phyloP scores from a whole-genome alignment of 2,888 invertebrate genomes.

The Scaptomyza tumidula region DNA sequence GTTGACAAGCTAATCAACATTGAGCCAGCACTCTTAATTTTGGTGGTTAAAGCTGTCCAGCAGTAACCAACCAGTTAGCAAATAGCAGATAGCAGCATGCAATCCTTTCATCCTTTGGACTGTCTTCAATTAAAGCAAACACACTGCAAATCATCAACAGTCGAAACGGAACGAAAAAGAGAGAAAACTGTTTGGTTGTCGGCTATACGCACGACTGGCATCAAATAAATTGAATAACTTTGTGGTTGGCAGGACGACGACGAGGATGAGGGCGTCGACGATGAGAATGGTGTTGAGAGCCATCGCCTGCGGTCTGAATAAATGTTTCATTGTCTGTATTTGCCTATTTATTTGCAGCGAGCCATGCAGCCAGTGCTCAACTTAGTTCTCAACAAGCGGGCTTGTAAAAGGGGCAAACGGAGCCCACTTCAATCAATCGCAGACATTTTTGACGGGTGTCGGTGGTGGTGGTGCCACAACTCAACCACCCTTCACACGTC shows the following conservation, averaged over 20 bases:
- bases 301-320: constrained; percentile 38
- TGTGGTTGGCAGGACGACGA: constrained; percentile 24
- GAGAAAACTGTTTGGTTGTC: constrained; percentile 1
- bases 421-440: constrained; percentile 47
- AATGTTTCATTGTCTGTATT: constrained; percentile 67
- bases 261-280: too few species aligned
- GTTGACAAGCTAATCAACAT: constrained; percentile 68
- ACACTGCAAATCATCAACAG: constrained; percentile 56
- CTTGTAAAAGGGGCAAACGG: not conserved
- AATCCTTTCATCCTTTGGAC: constrained; percentile 46
- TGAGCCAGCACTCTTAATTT: constrained; percentile 5
- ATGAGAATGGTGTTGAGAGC: constrained; percentile 1
- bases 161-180: constrained; percentile 4
- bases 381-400: not conserved
- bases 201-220: constrained; percentile 46
- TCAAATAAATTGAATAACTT: constrained; percentile 71
- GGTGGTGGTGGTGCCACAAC: constrained; percentile 4
- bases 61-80: constrained; percentile 1
- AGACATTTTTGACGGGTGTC: constrained; percentile 53
- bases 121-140: constrained; percentile 61
- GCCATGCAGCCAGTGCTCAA: constrained; percentile 40
- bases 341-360: constrained; percentile 61
- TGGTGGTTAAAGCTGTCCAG: constrained; percentile 15
- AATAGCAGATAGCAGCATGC: constrained; percentile 11
- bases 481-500: constrained; percentile 10